Conservation (phyloP, 2,888 invertebrate species). For the Dynastes hyllus region DNA sequence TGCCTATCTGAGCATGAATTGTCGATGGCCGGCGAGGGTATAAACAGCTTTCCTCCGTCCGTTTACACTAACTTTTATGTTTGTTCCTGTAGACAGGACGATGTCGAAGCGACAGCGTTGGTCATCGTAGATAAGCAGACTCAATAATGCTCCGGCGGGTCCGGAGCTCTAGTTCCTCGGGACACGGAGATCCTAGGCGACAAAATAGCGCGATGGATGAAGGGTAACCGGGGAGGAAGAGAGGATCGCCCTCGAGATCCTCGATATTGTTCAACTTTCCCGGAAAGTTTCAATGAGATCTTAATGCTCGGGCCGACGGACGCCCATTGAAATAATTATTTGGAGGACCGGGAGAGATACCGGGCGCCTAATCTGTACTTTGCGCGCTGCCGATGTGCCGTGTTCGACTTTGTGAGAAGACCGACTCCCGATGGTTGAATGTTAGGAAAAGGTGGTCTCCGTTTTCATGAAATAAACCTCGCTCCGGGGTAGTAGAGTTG, state of each 20-base stretch:
- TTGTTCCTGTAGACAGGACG: constrained; percentile 47
- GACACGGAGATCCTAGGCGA: neutral
- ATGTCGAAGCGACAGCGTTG: constrained; percentile 48
- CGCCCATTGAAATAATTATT: constrained; percentile 37
- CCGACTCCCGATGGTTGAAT: neutral
- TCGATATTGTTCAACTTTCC: constrained; percentile 44
- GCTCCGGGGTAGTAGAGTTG: neutral
- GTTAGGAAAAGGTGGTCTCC: constrained; percentile 10
- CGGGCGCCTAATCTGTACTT: constrained; percentile 25
- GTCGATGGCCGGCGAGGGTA: constrained; percentile 49
- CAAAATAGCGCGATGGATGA: neutral
- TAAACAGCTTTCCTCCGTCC: constrained; percentile 57
- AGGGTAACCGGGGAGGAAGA: neutral
- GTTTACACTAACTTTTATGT: constrained; percentile 60
- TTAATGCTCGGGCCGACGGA: constrained; percentile 36
- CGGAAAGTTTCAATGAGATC: constrained; percentile 37
- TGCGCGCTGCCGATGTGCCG: neutral
- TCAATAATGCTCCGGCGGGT: constrained; percentile 34
- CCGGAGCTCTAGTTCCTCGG: neutral
- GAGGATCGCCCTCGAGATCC: neutral
- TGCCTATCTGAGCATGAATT: constrained; percentile 34
- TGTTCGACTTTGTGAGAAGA: constrained; percentile 4
- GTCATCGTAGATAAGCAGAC: constrained; percentile 60
- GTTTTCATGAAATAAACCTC: constrained; percentile 9
- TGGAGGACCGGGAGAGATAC: constrained; percentile 23